Evolutionary conservation across 2,888 invertebrate genomes (phyloP).

Genomic region (Aphodius granarius): DNA sequence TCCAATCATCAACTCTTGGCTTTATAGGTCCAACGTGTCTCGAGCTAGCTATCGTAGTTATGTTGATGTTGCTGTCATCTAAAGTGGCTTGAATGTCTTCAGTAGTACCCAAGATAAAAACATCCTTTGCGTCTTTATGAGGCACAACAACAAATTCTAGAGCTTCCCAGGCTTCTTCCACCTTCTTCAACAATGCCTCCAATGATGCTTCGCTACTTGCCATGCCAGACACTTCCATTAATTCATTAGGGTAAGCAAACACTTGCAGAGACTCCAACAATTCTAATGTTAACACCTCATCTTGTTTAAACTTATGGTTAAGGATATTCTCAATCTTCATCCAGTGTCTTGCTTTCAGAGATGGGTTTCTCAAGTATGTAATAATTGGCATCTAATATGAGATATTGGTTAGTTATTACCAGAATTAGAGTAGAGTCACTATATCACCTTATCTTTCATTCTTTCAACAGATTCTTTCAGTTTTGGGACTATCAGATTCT

Average conservation of each 20-base stretch:
- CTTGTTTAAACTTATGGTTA: slow-evolving; percentile 71
- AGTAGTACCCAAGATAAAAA: slow-evolving; percentile 79
- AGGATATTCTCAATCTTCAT: slow-evolving; percentile 75
- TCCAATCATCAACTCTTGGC: slow-evolving; percentile 81
- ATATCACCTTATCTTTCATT: slow-evolving; percentile 75
- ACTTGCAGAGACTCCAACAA: slow-evolving; percentile 73
- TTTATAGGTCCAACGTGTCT: slow-evolving; percentile 85
- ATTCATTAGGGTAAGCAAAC: slow-evolving; percentile 70
- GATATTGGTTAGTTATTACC: background rate
- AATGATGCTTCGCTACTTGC: slow-evolving; percentile 87
- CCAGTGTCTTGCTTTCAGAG: slow-evolving; percentile 81
- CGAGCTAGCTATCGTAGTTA: slow-evolving; percentile 85
- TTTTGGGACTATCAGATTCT: slow-evolving; percentile 76
- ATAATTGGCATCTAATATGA: slow-evolving; percentile 72
- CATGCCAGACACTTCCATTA: slow-evolving; percentile 85
- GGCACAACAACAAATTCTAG: slow-evolving; percentile 75
- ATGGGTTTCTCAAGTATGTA: slow-evolving; percentile 77
- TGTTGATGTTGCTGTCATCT: slow-evolving; percentile 85
- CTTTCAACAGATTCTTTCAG: slow-evolving; percentile 77
- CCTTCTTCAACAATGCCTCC: slow-evolving; percentile 78
- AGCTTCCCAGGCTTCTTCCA: slow-evolving; percentile 82
- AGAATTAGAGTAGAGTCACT: background rate
- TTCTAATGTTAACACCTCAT: slow-evolving; percentile 67
- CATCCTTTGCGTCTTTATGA: slow-evolving; percentile 82
- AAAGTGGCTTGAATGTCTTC: slow-evolving; percentile 82